Conservation (phyloP, 2,797 vertebrate genomes). For the Orientallactaga sibirica region DNA sequence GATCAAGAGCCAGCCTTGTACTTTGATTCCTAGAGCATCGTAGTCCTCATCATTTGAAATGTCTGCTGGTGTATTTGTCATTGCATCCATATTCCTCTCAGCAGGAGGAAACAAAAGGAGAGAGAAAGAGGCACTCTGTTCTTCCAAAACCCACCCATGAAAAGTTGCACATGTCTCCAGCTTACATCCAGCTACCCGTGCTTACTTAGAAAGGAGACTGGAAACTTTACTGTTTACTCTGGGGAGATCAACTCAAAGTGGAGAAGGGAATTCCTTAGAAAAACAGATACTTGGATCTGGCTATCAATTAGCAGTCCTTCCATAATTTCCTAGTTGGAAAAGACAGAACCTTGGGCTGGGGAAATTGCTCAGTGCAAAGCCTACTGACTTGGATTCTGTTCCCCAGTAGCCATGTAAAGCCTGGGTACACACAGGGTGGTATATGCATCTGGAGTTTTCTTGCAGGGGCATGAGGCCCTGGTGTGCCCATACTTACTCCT, state of each 20-base stretch:
- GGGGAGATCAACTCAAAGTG: neutral
- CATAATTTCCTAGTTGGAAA: neutral
- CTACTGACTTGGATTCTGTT: too few species aligned
- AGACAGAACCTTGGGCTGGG: neutral
- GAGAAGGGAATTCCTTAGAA: neutral
- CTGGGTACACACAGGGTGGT: too few species aligned
- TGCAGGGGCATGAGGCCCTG: too few species aligned
- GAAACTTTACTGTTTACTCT: neutral
- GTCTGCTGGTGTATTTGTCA: neutral
- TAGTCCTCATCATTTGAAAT: neutral
- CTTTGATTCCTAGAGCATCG: neutral
- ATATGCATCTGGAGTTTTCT: too few species aligned
- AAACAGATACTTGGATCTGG: neutral
- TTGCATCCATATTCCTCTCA: neutral
- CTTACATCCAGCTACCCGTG: neutral
- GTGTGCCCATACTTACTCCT: too few species aligned
- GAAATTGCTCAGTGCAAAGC: too few species aligned
- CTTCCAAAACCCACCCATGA: neutral
- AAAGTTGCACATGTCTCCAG: neutral
- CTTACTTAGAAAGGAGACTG: neutral
- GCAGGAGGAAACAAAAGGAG: neutral
- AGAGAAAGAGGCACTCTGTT: neutral
- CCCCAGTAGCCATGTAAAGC: too few species aligned
- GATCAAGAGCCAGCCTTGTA: neutral
- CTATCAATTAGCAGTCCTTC: neutral